Percentiles rank a stretch among this genome's conserved stretches.
phyloP scores from a whole-genome alignment of 2,888 invertebrate genomes.

The Lysandra bellargus region DNA sequence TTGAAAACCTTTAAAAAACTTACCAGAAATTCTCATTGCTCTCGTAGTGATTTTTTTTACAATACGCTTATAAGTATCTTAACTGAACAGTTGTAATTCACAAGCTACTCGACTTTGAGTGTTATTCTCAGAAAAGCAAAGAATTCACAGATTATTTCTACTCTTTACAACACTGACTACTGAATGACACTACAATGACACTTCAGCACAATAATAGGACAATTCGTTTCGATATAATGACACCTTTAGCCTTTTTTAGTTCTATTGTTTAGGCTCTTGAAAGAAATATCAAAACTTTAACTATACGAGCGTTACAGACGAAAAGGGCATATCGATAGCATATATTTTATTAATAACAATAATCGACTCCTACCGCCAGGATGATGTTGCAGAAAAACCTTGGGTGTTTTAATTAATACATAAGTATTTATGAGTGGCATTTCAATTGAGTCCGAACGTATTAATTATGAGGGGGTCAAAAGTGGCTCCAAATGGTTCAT shows the following conservation, averaged over 20 bases:
- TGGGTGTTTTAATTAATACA: too few species aligned
- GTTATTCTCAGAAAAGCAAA: conserved; percentile 20
- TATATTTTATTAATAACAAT: background rate
- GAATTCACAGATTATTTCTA: background rate
- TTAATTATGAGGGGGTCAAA: too few species aligned
- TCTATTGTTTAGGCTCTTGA: background rate
- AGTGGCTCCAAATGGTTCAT: too few species aligned
- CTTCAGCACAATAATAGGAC: background rate
- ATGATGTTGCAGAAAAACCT: too few species aligned
- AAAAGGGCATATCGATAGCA: background rate
- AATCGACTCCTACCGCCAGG: too few species aligned
- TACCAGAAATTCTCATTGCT: background rate
- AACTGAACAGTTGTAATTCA: conserved; percentile 1
- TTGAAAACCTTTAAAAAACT: background rate
- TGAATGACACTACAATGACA: conserved; percentile 17
- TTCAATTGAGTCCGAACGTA: too few species aligned
- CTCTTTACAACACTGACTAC: conserved; percentile 5
- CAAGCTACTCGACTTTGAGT: background rate
- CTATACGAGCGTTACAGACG: background rate
- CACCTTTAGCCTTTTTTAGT: background rate
- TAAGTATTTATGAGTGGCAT: too few species aligned
- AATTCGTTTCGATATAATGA: conserved; percentile 1
- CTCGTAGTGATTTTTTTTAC: background rate
- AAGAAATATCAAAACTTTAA: background rate
- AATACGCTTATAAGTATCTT: background rate